phyloP scores from a whole-genome alignment of 2,113 vertebrate species.

The Tupaia tana region DNA sequence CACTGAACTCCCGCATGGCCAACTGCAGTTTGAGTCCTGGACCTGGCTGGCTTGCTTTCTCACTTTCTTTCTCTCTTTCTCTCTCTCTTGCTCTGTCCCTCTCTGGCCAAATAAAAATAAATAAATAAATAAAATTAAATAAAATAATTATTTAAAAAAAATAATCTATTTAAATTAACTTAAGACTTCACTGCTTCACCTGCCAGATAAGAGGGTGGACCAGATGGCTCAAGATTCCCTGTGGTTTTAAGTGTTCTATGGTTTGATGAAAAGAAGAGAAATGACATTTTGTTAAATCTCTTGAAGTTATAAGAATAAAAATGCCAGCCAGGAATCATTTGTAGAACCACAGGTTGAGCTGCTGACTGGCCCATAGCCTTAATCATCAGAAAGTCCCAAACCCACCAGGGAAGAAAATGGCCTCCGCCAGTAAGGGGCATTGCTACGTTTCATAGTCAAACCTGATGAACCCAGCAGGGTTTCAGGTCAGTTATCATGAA shows the following conservation, averaged over 20 bases:
- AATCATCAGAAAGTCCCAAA: neutral
- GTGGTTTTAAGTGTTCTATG: neutral
- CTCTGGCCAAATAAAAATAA: neutral
- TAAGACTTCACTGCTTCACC: no score
- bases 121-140: neutral
- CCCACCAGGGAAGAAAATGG: neutral
- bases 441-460: no score
- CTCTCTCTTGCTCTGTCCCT: neutral
- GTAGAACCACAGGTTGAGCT: neutral
- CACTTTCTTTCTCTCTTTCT: neutral
- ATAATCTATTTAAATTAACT: neutral
- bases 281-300: accelerated
- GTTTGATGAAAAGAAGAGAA: neutral
- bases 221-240: neutral
- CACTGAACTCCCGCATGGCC: no score
- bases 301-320: neutral
- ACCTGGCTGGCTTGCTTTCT: no score
- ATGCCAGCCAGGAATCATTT: neutral
- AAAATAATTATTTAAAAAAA: neutral
- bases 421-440: accelerated
- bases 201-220: neutral
- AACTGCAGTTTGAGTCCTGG: no score
- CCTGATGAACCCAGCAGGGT: no score
- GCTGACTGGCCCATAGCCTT: no score
- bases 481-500: neutral